Base-by-base conservation (phyloP, 1,140 invertebrate genomes). In the Proctacanthus coquilletti region DNA sequence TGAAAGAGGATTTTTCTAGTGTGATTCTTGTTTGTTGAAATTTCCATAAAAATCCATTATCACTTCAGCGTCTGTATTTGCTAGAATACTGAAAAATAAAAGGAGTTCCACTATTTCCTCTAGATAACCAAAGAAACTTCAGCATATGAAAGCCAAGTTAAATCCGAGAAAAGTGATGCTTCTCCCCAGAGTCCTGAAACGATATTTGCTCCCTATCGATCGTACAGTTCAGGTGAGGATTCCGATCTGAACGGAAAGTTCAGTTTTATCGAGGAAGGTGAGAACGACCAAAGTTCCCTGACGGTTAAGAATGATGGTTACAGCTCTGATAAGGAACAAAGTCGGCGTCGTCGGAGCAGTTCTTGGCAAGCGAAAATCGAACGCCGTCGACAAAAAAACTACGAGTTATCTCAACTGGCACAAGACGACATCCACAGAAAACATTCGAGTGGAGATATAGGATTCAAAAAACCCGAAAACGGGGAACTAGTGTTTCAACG, bases 291-390 rank as follows among this genome's bases (percentile, higher is more conserved):
- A 10, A 38, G 21, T 38, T 21, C n/a, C 25, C 23, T n/a, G 6
- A 15, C 14, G n/a, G 35, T 17, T 17, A 13, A 30, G 3, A 17
- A 39, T 18, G 13, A 21, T 21, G 4, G 1, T 13, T 6, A 33
- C 9, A 33, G 13, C 3, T 15, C 62, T 53, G 55, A 56, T 38
- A 51, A 57, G 49, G 52, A 62, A 47, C 34, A 60, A 44, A 54
- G 13, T 5, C 49, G 51, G 62, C 53, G 64, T 51, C 48, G 58
- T 67, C 64, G 69, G 68, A 66, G 66, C 62, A 78, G 77, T 40
- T 82, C 80, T 1, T 81, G 81, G 67, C 75, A 84, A 49, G 75
- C 79, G 15, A 77, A 77, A 51, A 56, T 71, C 32, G 74, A 77
- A 47, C 59, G 71, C 45, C 79, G 71, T 57, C 66, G 72, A 42